phyloP scores from a whole-genome alignment of 2,888 invertebrate species.

The Endotricha flammealis region DNA sequence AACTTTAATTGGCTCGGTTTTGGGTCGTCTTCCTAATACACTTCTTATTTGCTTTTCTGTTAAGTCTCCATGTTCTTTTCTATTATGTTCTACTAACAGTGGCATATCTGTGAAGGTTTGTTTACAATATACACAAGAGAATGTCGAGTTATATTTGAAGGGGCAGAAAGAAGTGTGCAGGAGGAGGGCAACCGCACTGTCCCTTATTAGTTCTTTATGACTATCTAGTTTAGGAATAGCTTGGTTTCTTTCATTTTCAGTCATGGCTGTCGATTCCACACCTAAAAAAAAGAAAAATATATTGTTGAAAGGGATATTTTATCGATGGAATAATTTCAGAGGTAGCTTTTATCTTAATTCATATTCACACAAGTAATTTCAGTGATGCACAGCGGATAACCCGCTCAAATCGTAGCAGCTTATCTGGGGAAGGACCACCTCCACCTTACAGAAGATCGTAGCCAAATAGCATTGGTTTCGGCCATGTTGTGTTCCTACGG shows the following conservation, averaged over 20 bases:
- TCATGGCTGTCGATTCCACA: conserved; percentile 2
- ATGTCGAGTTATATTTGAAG: conserved; percentile 5
- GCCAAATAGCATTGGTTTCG: no score
- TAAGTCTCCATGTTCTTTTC: not conserved
- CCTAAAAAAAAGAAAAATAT: conserved; percentile 9
- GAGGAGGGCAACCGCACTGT: not conserved
- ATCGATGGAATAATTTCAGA: no score
- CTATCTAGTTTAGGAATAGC: conserved; percentile 8
- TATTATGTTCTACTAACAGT: conserved; percentile 8
- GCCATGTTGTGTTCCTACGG: no score
- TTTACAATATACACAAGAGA: conserved; percentile 10
- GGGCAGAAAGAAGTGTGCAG: conserved; percentile 5
- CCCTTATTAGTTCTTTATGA: conserved; percentile 9
- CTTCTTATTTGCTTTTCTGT: conserved; percentile 10
- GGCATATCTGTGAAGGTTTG: not conserved
- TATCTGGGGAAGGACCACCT: no score
- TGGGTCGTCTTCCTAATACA: not conserved
- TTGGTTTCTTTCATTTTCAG: not conserved
- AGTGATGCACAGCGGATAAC: no score
- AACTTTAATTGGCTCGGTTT: conserved; percentile 16
- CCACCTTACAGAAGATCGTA: no score
- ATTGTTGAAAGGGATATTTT: no score
- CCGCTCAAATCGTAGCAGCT: no score
- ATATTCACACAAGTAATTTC: no score
- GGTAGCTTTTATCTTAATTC: no score